These are phyloP conservation scores for Polyodon spathula DNA, from an alignment of 2,113 vertebrate species.

Conservation along the genomic window DNA sequence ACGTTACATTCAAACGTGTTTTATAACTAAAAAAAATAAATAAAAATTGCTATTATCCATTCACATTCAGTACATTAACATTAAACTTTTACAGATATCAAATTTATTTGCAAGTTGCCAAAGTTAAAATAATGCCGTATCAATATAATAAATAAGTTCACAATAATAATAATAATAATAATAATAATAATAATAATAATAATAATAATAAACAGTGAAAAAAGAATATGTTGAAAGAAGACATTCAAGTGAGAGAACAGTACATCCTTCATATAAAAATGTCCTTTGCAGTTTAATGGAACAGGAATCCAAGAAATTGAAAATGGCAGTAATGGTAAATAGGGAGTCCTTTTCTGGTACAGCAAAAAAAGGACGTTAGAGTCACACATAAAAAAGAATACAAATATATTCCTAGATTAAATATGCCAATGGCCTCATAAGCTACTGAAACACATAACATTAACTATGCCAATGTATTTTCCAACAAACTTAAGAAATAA, in stretches of 20 bases:
- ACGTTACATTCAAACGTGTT: slow-evolving; percentile 11
- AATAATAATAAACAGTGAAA: too few species aligned
- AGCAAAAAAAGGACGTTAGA: background rate
- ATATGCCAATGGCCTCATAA: background rate
- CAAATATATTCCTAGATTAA: background rate
- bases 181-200: too few species aligned
- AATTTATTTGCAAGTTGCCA: slow-evolving; percentile 3
- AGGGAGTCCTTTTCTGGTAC: background rate
- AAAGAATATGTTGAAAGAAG: slow-evolving; percentile 2
- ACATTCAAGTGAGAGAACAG: slow-evolving; percentile 10
- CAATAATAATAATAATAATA: background rate
- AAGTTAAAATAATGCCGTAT: background rate
- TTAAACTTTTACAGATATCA: slow-evolving; percentile 5
- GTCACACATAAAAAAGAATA: slow-evolving; percentile 8
- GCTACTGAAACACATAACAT: background rate
- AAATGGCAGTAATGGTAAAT: background rate
- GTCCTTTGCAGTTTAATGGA: background rate
- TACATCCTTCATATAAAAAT: too few species aligned
- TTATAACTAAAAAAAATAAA: slow-evolving; percentile 7
- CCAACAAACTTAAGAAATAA: background rate
- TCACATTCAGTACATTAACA: slow-evolving; percentile 8
- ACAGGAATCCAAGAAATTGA: background rate
- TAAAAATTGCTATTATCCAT: background rate
- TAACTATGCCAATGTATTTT: background rate
- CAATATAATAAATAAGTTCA: background rate